Evolutionary conservation across 2,113 vertebrate species (phyloP), one percentile per base, ranked within the genome.

Genomic region (Carassius carassius): DNA sequence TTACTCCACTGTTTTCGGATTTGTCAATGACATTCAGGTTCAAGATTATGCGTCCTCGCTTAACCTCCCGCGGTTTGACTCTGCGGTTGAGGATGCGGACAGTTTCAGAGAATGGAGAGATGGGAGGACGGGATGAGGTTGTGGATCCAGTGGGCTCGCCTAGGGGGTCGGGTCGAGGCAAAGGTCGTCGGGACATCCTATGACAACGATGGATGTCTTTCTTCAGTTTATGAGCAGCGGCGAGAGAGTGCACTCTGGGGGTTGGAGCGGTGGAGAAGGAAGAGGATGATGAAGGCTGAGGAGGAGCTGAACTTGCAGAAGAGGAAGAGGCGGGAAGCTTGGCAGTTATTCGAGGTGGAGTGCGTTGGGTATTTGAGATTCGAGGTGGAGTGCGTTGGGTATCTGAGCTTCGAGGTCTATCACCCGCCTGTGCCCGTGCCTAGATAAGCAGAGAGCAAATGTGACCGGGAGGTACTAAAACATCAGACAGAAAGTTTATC

Each of bases 191-290:
- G 58, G 98, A 99, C 97, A 99, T 98, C 83, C 98, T 95, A 89
- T 99, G 97, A 91, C 98, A 99, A 21, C 98, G 96, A 62, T 97
- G 96, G 90, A 99, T 99, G 92, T 99, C 98, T 90, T 99, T 99
- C 93, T 99, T 99, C 88, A 99, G 95, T 86, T 98, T 96, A 90
- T 99, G 98, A 85, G 97, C 96, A 0, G 97, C 95, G 0, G 97
- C 96, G 0, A 98, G 96, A 41, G 97, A 98, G 91, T 97, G 97
- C 85, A 99, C 94, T 86, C 98, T 98, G 63, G 97, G 96, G 0
- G 97, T 93, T n/a, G 94, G 94, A 0, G 90, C 96, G 1, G 83
- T 29, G 0, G 87, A 19, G 0, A 89, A 87, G 4, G 92, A 90
- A 35, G 92, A 90, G 51, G 91, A 85, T 29, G 91, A 86, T 81